Evolutionary conservation across 64 coral and sea anemone genomes (phyloP), one percentile per base, ranked within the genome.

Genomic region (Porites australiensis): DNA sequence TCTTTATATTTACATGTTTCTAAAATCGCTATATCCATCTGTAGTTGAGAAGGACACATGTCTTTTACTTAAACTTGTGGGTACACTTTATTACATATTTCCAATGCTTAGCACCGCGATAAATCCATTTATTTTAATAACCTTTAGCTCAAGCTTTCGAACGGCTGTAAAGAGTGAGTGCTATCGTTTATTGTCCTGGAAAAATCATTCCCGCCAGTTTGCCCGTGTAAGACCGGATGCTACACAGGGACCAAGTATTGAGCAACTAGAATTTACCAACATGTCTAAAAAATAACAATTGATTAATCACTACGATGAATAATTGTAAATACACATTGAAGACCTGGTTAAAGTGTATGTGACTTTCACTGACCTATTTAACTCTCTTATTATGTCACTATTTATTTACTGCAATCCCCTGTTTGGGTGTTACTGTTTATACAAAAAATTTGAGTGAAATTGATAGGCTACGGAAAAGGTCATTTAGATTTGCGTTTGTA

Each of bases 51-150:
- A 79, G 6, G 77, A 79, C 37, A 58, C 18, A 82, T 82, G 55
- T 82, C 78, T 82, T 61, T 63, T 62, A 12, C 8, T 71, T 8
- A 71, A 44, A 16, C 37, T 82, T 59, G 27, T 62, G 21, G 78
- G 78, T 82, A 16, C 44, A 7, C 43, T 81, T 2, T 81, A 63
- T 50, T 79, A 79, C 50, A 57, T 79, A n/a, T 79, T 53, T 12
- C 76, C 76, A 79, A 3, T 57, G 76, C 50, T 79, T 11, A 79
- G 76, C 27, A 79, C 76, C 21, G 51, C 19, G 6, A 23, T 79
- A 50, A 79, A 79, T 79, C 76, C 76, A 54, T 79, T 79, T 20
- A 79, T 79, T 58, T 13, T 79, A 10, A 57, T 79, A 5, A 13
- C n/a, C 4, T 57, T 79, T 22, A 58, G 76, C 58, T 79, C 76